Evolutionary conservation across 2,113 vertebrate species (phyloP).

Genomic region (Pogonocichla stellata): DNA sequence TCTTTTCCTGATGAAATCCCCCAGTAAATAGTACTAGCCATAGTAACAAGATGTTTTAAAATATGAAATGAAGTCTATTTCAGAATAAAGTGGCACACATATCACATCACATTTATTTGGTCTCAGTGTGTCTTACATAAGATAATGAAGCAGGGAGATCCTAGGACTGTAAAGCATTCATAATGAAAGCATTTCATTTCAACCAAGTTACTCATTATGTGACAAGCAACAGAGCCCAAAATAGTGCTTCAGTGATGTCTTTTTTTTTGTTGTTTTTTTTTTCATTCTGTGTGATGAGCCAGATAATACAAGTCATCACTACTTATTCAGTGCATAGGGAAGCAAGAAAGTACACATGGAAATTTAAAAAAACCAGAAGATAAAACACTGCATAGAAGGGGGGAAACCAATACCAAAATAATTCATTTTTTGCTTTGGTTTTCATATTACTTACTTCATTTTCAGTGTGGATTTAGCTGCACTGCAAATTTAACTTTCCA

Average conservation of each 20-base stretch:
- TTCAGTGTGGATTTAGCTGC: not conserved
- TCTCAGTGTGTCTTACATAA: not conserved
- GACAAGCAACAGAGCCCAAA: not conserved
- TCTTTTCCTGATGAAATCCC: not conserved
- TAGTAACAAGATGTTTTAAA: not conserved
- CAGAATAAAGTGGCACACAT: not conserved
- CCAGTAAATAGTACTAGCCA: not conserved
- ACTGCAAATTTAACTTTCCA: not conserved
- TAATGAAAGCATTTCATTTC: not conserved
- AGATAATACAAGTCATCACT: not conserved
- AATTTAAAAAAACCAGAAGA: not conserved
- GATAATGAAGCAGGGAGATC: not conserved
- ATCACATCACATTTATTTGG: not conserved
- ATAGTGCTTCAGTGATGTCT: not conserved
- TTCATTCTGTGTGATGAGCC: not conserved
- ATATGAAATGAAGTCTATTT: not conserved
- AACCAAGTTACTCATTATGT: not conserved
- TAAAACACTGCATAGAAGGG: not conserved
- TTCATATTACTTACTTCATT: not conserved
- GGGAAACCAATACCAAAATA: not conserved
- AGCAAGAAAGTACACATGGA: not conserved
- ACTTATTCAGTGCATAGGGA: not conserved
- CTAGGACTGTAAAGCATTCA: not conserved
- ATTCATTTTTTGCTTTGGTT: not conserved
- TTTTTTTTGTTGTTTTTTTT: not conserved